Base-by-base conservation (phyloP, 2,113 vertebrate species). In the Pteruthius melanotis region DNA sequence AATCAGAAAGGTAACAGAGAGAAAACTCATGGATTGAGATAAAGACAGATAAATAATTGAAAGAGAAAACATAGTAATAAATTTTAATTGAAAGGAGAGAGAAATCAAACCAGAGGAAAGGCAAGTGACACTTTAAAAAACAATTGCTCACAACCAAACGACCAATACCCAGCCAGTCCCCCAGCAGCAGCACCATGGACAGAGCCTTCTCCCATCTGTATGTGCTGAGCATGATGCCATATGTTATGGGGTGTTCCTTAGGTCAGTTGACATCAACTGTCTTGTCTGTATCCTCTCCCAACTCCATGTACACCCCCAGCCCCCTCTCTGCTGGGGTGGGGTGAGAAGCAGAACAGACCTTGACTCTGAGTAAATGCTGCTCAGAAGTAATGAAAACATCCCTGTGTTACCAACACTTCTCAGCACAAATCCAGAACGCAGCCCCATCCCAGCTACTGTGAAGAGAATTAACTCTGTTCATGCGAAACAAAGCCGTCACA, bases 301-400 rank as follows among this genome's bases (percentile, higher is more conserved):
- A 0, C 2, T 65, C 28, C 20, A 6, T 20, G 60, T 16, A 30
- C 0, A 2, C 16, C 56, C n/a, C 30, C 42, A 49, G 30, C 13
- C 30, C 49, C 10, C 52, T 49, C 52, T 57, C 30, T 59, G 16
- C 35, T 76, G 52, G 2, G 11, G 17, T 26, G 44, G 10, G 6
- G 11, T 35, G 17, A 42, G 21, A 42, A 42, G 16, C 13, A 75
- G 52, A 59, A 35, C 21, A 57, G 44, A 53, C 35, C 42, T 49
- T 42, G n/a, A 39, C 24, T 63, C 31, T n/a, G 31, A 35, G 26
- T 50, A 86, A 76, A 57, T 26, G 6, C 44, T 42, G 53, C 52
- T 59, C 52, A 59, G 44, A 21, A 76, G 31, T 10, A 76, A 20
- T 16, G 8, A 31, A 59, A 50, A 31, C 9, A 35, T 86, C 26